Conservation (phyloP, 53 echinoderm and acorn worm species). For the Mesocentrotus franciscanus region DNA sequence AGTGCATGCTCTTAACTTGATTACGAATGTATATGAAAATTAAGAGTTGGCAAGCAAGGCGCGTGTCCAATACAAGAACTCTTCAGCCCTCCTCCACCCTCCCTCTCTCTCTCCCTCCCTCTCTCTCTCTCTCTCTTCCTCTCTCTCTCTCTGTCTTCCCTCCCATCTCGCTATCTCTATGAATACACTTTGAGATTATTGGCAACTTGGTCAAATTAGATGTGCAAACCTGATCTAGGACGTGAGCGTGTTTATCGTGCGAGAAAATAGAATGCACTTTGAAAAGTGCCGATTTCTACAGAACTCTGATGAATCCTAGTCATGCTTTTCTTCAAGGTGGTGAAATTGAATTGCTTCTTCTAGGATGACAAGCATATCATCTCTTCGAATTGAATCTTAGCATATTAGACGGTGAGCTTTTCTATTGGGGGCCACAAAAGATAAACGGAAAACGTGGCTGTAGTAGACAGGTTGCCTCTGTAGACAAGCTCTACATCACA, state of each 20-base stretch:
- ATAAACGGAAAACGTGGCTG: too few species aligned
- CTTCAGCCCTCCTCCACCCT: neutral
- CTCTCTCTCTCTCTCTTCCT: neutral
- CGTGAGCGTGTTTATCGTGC: neutral
- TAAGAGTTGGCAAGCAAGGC: constrained; percentile 31
- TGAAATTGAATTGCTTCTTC: constrained; percentile 7
- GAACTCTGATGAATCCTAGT: neutral
- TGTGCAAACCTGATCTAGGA: constrained; percentile 50
- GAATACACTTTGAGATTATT: constrained; percentile 32
- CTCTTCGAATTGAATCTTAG: neutral
- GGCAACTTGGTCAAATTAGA: constrained; percentile 46
- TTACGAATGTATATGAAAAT: constrained; percentile 43
- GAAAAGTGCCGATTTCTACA: constrained; percentile 8
- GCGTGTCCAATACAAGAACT: constrained; percentile 19
- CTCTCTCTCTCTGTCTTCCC: neutral
- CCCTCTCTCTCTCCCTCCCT: neutral
- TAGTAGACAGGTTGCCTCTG: too few species aligned
- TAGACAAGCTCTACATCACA: too few species aligned
- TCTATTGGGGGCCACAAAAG: too few species aligned
- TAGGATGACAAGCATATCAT: neutral
- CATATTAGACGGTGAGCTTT: neutral
- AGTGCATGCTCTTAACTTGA: constrained; percentile 36
- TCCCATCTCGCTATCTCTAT: neutral
- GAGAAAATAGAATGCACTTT: constrained; percentile 18
- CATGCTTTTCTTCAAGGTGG: neutral